These are phyloP conservation scores for Drosophila prostipennis DNA, from an alignment of 2,888 invertebrate species.

Conservation along the genomic window DNA sequence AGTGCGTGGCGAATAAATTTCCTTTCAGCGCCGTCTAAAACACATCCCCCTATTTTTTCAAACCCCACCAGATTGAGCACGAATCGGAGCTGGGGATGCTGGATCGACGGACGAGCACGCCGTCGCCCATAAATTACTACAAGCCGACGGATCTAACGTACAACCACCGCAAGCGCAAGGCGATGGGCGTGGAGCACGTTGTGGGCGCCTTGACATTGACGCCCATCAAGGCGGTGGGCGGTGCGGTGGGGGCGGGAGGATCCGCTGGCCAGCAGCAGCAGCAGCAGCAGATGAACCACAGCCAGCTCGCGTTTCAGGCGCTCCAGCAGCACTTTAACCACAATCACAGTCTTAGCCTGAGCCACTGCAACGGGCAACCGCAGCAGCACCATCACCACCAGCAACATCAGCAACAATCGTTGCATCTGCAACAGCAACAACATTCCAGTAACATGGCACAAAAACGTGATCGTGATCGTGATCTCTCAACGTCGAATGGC, in stretches of 20 bases:
- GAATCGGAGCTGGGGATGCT: constrained; percentile 73
- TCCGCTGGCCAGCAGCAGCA: constrained; percentile 34
- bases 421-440: constrained; percentile 59
- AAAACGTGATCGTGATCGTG: constrained; percentile 78
- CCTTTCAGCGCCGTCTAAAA: constrained; percentile 10
- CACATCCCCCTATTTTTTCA: neutral
- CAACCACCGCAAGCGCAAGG: constrained; percentile 68
- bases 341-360: constrained; percentile 50
- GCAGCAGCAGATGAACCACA: constrained; percentile 66
- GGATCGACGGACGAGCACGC: constrained; percentile 72
- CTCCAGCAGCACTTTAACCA: constrained; percentile 72
- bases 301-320: constrained; percentile 73
- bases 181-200: constrained; percentile 58
- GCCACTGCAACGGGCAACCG: constrained; percentile 56
- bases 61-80: constrained; percentile 71
- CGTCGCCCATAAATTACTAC: constrained; percentile 74
- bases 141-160: constrained; percentile 76
- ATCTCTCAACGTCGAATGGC: constrained; percentile 67
- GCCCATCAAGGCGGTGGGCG: constrained; percentile 62
- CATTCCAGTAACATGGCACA: constrained; percentile 80
- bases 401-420: constrained; percentile 36
- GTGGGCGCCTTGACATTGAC: constrained; percentile 68
- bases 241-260: constrained; percentile 15
- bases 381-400: constrained; percentile 48
- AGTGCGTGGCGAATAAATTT: neutral